phyloP scores from a whole-genome alignment of 2,888 invertebrate species.

The Rhingia rostrata region DNA sequence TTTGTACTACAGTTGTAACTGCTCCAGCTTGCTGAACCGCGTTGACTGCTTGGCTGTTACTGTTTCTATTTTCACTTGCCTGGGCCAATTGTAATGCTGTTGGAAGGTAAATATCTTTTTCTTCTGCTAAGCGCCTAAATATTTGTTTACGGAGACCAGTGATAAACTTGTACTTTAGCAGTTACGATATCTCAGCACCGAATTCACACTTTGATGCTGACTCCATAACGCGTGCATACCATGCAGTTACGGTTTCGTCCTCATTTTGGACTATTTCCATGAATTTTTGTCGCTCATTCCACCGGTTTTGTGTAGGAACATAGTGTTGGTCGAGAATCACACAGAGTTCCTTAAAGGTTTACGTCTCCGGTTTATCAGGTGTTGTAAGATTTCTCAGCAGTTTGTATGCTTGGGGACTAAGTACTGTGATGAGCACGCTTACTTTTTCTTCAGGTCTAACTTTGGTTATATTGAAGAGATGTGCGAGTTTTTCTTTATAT shows the following conservation, averaged over 20 bases:
- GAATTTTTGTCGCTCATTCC: constrained; percentile 26
- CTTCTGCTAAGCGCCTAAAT: constrained; percentile 25
- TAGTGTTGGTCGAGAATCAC: constrained; percentile 16
- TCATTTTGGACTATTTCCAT: constrained; percentile 16
- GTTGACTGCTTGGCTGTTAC: too few relatives aligned
- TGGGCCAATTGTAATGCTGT: constrained; percentile 19
- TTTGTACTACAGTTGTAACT: constrained; percentile 11
- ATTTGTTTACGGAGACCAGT: constrained; percentile 25
- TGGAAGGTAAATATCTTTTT: constrained; percentile 23
- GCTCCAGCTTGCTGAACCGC: not conserved
- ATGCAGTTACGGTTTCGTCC: constrained; percentile 2
- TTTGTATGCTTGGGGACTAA: not conserved
- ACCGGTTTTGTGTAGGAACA: constrained; percentile 20
- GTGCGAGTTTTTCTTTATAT: constrained; percentile 22
- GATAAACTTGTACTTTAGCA: constrained; percentile 24
- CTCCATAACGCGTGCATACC: constrained; percentile 16
- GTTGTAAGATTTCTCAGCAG: constrained; percentile 16
- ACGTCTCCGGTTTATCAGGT: constrained; percentile 7
- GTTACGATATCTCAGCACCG: constrained; percentile 21
- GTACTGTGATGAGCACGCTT: constrained; percentile 25
- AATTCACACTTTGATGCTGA: constrained; percentile 27
- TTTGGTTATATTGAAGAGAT: constrained; percentile 31
- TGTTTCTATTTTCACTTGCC: not conserved
- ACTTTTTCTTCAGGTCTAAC: constrained; percentile 31
- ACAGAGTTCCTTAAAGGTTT: constrained; percentile 14